Evolutionary conservation across 2,888 invertebrate species (phyloP).

Genomic region (Drosophila phalerata): DNA sequence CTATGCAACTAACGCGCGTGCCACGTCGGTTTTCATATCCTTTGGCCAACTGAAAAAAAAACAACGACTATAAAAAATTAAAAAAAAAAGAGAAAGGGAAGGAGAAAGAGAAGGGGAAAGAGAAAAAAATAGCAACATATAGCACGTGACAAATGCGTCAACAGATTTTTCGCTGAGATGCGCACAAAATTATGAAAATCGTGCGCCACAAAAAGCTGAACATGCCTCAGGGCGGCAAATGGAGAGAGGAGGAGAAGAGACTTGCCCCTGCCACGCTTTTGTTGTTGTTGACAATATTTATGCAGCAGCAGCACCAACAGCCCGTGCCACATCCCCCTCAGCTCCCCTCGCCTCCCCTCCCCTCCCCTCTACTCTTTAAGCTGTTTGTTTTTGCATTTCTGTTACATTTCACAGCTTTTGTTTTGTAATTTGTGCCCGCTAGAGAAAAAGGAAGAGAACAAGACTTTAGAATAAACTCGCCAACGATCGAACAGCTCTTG

Average conservation of each 20-base stretch:
- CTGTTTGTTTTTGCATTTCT: conserved; percentile 73
- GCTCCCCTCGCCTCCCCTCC: not conserved
- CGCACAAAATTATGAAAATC: conserved; percentile 72
- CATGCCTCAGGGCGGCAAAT: conserved; percentile 37
- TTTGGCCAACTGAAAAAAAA: conserved; percentile 54
- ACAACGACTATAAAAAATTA: conserved; percentile 24
- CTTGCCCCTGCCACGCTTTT: conserved; percentile 29
- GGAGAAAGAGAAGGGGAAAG: not conserved
- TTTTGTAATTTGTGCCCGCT: conserved; percentile 69
- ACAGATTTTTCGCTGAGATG: conserved; percentile 81
- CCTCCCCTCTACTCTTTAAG: not conserved
- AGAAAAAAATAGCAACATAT: conserved; percentile 20
- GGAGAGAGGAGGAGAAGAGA: not conserved
- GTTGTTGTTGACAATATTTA: conserved; percentile 74
- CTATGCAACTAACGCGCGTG: conserved; percentile 54
- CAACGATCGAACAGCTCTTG: conserved; percentile 69
- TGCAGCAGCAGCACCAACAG: conserved; percentile 78
- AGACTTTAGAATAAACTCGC: conserved; percentile 49
- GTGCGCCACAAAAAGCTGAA: conserved; percentile 60
- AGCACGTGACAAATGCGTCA: conserved; percentile 80
- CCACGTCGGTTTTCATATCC: conserved; percentile 48
- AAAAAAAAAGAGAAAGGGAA: conserved; percentile 4
- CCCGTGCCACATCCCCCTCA: not conserved
- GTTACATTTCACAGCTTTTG: conserved; percentile 72
- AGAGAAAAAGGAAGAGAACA: conserved; percentile 38